These are phyloP conservation scores for Paramormyrops hopkinsi DNA, from an alignment of 2,797 vertebrate species.

Conservation along the genomic window DNA sequence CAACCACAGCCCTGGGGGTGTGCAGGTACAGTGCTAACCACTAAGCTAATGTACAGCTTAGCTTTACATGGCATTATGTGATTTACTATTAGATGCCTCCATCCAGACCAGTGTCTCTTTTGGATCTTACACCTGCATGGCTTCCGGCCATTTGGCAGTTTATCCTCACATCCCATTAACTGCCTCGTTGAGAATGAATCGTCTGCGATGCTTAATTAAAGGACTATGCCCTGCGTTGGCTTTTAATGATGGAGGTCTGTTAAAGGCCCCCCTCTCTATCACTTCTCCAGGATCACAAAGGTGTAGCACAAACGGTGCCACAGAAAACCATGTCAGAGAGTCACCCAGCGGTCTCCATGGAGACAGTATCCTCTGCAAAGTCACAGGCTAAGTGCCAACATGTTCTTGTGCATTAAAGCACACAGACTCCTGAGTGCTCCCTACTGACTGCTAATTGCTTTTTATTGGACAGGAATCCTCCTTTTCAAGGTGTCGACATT, in stretches of 20 bases:
- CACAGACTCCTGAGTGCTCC: not conserved
- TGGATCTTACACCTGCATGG: not conserved
- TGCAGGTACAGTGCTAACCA: not conserved
- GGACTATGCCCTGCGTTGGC: not conserved
- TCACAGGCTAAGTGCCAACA: not conserved
- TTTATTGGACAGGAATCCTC: not conserved
- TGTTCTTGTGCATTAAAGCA: not conserved
- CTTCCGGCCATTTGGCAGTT: not conserved
- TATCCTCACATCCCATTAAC: not conserved
- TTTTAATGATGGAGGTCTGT: not conserved
- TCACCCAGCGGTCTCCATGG: not conserved
- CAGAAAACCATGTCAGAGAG: not conserved
- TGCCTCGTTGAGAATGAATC: not conserved
- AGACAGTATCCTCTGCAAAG: not conserved
- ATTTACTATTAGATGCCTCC: not conserved
- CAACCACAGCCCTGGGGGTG: not conserved
- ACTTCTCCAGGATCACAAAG: not conserved
- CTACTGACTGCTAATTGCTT: not conserved
- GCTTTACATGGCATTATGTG: not conserved
- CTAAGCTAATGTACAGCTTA: not conserved
- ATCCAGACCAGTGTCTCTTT: not conserved
- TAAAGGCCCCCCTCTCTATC: not conserved
- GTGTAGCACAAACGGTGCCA: not conserved
- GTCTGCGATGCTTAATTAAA: constrained; percentile 7
- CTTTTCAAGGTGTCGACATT: not conserved